Base-by-base conservation (phyloP, 2,113 vertebrate genomes). In the Pterocles burchelli region DNA sequence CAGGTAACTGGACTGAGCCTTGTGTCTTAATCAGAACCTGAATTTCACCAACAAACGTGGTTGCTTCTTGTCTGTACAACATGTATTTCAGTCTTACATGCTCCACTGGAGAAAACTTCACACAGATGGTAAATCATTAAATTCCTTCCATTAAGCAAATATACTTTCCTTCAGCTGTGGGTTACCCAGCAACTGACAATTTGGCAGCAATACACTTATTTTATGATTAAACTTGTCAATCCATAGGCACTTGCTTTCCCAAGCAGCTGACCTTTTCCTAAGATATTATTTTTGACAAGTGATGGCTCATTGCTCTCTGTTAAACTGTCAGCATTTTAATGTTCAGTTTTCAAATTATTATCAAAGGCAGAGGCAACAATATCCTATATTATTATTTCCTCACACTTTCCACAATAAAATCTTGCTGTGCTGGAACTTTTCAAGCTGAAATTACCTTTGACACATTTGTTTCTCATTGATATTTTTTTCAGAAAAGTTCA, bases 171-270 rank as follows among this genome's bases (percentile, higher is more conserved):
- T 86, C 68, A 89, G 68, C 68, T 77, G 49, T 62, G 59, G 55
- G 63, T 89, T 86, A 84, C 80, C 55, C 72, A 84, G 83, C 49
- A 94, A 79, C 83, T n/a, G 59, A 55, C 28, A 70, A 18, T 77
- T n/a, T 62, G 61, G 84, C 80, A 96, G 51, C 5, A 17, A 58
- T 62, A 62, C 29, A 55, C 17, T 76, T 81, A 38, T 33, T 92
- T 92, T 54, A 62, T 77, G 31, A 96, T 77, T 77, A 87, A 92
- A 59, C 58, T 95, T 62, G 65, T 67, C 68, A 95, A 63, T 94
- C 46, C 68, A 74, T 22, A 84, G 51, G 43, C 43, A 71, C 17
- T 70, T 58, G 17, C 41, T 84, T 80, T 86, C 33, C 46, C 36
- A 74, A 92, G 90, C 28, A 70, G 68, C 55, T 74, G 63, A 62